phyloP scores from a whole-genome alignment of 2,113 vertebrate species.

The Glaucomys volans region DNA sequence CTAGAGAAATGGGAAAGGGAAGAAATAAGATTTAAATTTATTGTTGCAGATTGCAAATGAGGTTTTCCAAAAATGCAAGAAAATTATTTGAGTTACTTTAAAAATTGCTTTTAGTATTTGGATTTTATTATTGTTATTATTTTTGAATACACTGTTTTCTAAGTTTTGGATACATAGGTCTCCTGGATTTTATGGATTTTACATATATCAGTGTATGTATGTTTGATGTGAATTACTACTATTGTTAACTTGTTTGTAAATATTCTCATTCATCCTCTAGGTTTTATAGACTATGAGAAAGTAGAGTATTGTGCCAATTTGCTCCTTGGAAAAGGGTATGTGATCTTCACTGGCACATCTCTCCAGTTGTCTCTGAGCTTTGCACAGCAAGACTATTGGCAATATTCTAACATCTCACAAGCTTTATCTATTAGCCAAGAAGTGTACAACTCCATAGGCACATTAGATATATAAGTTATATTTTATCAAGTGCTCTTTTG shows the following conservation, averaged over 20 bases:
- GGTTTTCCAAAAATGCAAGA: neutral
- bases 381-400: neutral
- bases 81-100: constrained; percentile 43
- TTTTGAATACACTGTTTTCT: neutral
- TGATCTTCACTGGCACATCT: neutral
- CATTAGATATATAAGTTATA: neutral
- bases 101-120: neutral
- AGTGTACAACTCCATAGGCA: neutral
- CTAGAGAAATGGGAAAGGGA: constrained; percentile 5
- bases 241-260: neutral
- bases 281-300: neutral
- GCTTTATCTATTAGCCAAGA: neutral
- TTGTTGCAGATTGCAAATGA: neutral
- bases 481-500: neutral
- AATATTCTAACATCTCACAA: constrained; percentile 1
- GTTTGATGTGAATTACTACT: neutral
- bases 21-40: constrained; percentile 21
- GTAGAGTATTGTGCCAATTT: neutral
- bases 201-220: neutral
- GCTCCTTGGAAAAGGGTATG: neutral
- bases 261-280: neutral
- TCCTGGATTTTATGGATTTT: neutral
- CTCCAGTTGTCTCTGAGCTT: neutral
- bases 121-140: neutral
- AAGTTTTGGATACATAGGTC: neutral